Conservation (phyloP, 2,113 vertebrate genomes). For the Trematomus loennbergii region DNA sequence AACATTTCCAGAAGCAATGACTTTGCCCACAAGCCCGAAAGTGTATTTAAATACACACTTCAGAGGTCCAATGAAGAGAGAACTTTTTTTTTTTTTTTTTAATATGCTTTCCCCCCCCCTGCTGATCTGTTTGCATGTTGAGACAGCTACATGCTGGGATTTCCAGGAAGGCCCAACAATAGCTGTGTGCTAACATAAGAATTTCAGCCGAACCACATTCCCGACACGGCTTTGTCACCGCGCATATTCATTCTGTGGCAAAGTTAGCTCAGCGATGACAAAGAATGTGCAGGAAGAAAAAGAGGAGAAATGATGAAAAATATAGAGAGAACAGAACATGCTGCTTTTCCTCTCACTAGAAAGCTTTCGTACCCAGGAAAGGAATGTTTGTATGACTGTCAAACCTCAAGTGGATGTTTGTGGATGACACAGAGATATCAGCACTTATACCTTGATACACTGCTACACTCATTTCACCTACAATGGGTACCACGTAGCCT, state of each 20-base stretch:
- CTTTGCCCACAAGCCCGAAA: background rate
- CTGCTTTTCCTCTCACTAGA: constrained; percentile 32
- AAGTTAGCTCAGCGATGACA: constrained; percentile 39
- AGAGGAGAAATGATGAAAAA: constrained; percentile 33
- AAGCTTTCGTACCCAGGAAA: background rate
- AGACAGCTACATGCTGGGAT: constrained; percentile 46
- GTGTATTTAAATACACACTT: constrained; percentile 9
- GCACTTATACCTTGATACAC: constrained; percentile 2
- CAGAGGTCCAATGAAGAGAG: constrained; percentile 3
- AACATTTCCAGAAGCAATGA: constrained; percentile 38
- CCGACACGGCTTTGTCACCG: constrained; percentile 55
- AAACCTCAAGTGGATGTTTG: constrained; percentile 27
- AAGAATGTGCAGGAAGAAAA: constrained; percentile 38
- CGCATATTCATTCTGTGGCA: constrained; percentile 53
- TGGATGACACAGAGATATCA: constrained; percentile 27
- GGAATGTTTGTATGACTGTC: constrained; percentile 22
- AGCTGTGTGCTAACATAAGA: constrained; percentile 60
- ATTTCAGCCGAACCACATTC: constrained; percentile 64
- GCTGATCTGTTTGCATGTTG: constrained; percentile 3
- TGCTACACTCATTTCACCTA: constrained; percentile 1
- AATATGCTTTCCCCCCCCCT: background rate
- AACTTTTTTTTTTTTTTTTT: background rate
- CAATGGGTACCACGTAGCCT: background rate
- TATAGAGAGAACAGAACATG: constrained; percentile 38
- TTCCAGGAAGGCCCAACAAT: constrained; percentile 73